Base-by-base conservation (phyloP, 2,113 vertebrate genomes). In the Gnathonemus echidnorhynchus region DNA sequence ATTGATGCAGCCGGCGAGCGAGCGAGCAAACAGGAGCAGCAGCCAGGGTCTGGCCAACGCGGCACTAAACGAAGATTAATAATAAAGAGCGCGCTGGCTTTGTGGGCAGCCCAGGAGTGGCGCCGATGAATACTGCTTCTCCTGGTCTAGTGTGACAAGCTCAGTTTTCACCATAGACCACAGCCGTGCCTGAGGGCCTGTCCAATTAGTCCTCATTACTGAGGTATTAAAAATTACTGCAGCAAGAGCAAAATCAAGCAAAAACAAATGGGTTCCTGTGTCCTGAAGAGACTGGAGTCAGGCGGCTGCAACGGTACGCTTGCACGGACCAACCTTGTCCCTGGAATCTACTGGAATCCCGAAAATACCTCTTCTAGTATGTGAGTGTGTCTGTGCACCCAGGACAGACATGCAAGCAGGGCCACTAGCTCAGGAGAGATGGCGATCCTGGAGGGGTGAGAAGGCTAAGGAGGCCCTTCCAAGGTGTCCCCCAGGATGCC, bases 171-270 rank as follows among this genome's bases (percentile, higher is more conserved):
- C 46, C 15, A 77, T 39, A 11, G 70, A 52, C 84, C 8, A 27
- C 83, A 45, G 91, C 70, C 52, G 66, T 46, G 90, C 90, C 74
- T 35, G 88, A 88, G 45, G 87, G 46, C 70, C 62, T 50, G 31
- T 8, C 35, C 84, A 87, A 91, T 91, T 91, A 91, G 89, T 62
- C 45, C 88, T 88, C 85, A 89, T 91, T 89, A 91, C 62, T 27
- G 77, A 88, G 53, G 24, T 31, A 66, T 85, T 88, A 70, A 90
- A 90, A 80, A 56, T 80, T 27, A 88, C 56, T 45, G 66, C 31
- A 45, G 27, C 86, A 48, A 46, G 48, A 90, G 89, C 24, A 52
- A 45, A 49, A 88, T 13, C 86, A 13, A 13, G 13, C 56, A 48
- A 48, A 48, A 87, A 66, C 42, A 35, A 86, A 50, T n/a, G 10